Evolutionary conservation across 2,797 vertebrate genomes (phyloP), one percentile per base, ranked within the genome.

Genomic region (Danio aesculapii): DNA sequence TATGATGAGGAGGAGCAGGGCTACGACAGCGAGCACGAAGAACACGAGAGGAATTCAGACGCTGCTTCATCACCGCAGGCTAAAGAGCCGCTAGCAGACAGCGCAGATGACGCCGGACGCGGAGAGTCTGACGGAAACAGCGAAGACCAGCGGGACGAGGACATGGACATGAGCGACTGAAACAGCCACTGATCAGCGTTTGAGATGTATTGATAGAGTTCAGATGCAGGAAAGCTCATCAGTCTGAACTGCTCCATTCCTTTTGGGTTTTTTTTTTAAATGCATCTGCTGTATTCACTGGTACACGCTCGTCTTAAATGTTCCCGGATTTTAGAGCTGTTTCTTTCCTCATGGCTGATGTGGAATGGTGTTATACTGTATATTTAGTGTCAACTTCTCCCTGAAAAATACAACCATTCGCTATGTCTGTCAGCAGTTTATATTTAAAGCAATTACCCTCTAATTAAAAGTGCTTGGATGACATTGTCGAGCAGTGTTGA

Each of bases 81-180:
- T 1, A 94, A 93, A 86, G 95, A 95, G 47, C 69, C 90, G 0
- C 87, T 64, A 14, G 88, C 88, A 41, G 90, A 92, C 46, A 83
- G 81, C 5, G 77, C 83, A 0, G 84, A 84, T 0, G 96, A 97
- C 21, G 92, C 94, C 43, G 90, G 91, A 0, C 85, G 89, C 0
- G 92, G 91, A 6, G 95, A 94, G 55, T 86, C 97, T 88, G 98
- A 97, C 88, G 94, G 96, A 8, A 97, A 98, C 0, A 97, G 97
- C 49, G 97, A 99, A 0, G 97, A 98, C 84, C 97, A 97, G 87
- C 97, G 98, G 6, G 96, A 98, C 77, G 98, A 98, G 88, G 98
- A 99, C 91, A 98, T 99, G 97, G 97, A 98, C 88, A 99, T 98
- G 98, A 99, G 98, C 75, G 97, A 99, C 90, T 99, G 91, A 96